A percentile compares a stretch with the other conserved stretches of the same genome.
Evolutionary conservation across 2,113 vertebrate species (phyloP).

Genomic region (Hemichromis elongatus): DNA sequence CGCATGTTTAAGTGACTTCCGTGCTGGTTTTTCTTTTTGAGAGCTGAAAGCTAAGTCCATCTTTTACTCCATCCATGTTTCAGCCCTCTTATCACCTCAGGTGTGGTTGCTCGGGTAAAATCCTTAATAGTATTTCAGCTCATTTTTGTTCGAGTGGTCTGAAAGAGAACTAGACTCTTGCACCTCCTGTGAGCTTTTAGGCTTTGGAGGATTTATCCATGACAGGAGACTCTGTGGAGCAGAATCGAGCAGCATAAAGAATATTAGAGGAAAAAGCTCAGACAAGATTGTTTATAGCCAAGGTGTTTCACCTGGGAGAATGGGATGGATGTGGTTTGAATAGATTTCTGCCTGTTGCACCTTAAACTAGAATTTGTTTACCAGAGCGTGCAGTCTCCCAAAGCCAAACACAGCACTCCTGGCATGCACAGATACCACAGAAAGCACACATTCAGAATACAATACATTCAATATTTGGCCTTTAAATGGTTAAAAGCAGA

Average conservation of each 20-base stretch:
- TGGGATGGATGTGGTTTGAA: neutral
- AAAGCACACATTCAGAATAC: neutral
- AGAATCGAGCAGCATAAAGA: neutral
- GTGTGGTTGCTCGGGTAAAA: neutral
- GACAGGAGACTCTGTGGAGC: neutral
- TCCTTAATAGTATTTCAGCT: neutral
- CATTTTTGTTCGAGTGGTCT: neutral
- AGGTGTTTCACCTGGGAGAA: neutral
- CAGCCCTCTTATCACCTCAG: neutral
- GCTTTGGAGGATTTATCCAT: neutral
- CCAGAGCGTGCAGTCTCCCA: neutral
- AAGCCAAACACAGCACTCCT: neutral
- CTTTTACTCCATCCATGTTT: neutral
- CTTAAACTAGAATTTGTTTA: neutral
- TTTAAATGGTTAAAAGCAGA: neutral
- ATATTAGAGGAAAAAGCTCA: neutral
- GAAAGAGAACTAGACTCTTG: neutral
- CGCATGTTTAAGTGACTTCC: neutral
- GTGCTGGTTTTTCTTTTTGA: neutral
- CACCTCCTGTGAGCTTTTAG: neutral
- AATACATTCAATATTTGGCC: neutral
- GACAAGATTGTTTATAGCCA: neutral
- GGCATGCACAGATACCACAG: neutral
- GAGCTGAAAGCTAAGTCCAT: neutral
- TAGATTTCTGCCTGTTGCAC: neutral